These are phyloP conservation scores for Wasmannia auropunctata DNA, from an alignment of 1,140 invertebrate species.

Conservation along the genomic window DNA sequence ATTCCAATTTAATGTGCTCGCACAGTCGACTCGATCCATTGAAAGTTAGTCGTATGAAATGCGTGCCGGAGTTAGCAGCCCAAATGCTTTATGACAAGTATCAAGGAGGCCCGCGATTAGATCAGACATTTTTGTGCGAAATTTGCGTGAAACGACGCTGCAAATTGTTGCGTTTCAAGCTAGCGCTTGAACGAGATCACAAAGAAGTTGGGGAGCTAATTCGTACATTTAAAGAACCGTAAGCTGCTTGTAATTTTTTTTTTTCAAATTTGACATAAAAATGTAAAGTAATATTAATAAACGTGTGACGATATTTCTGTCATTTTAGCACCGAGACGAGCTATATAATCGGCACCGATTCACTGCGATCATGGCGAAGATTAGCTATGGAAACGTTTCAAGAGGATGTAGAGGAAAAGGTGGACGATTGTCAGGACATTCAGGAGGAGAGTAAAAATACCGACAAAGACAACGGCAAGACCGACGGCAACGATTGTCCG, in stretches of 20 bases:
- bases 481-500: slow-evolving; percentile 58
- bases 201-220: slow-evolving; percentile 81
- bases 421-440: slow-evolving; percentile 65
- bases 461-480: too few species aligned
- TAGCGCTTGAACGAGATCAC: slow-evolving; percentile 79
- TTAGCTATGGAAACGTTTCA: slow-evolving; percentile 79
- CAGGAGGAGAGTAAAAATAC: slow-evolving; percentile 49
- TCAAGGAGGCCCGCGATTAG: slow-evolving; percentile 83
- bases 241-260: slow-evolving; percentile 60
- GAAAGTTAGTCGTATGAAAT: slow-evolving; percentile 82
- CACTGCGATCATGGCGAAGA: slow-evolving; percentile 80
- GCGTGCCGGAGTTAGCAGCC: slow-evolving; percentile 79
- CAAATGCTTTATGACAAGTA: slow-evolving; percentile 84
- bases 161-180: slow-evolving; percentile 81
- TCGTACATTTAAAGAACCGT: slow-evolving; percentile 78
- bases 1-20: slow-evolving; percentile 83
- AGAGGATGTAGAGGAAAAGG: slow-evolving; percentile 75
- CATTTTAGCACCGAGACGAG: slow-evolving; percentile 71
- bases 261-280: background rate
- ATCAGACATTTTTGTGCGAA: slow-evolving; percentile 82
- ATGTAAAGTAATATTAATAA: slow-evolving; percentile 11
- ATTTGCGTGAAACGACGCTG: slow-evolving; percentile 86
- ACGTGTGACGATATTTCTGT: background rate
- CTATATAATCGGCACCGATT: slow-evolving; percentile 82
- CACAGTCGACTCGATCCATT: slow-evolving; percentile 84